Evolutionary conservation across 2,113 vertebrate genomes (phyloP), one percentile per base, ranked within the genome.

Genomic region (Macaca mulatta): DNA sequence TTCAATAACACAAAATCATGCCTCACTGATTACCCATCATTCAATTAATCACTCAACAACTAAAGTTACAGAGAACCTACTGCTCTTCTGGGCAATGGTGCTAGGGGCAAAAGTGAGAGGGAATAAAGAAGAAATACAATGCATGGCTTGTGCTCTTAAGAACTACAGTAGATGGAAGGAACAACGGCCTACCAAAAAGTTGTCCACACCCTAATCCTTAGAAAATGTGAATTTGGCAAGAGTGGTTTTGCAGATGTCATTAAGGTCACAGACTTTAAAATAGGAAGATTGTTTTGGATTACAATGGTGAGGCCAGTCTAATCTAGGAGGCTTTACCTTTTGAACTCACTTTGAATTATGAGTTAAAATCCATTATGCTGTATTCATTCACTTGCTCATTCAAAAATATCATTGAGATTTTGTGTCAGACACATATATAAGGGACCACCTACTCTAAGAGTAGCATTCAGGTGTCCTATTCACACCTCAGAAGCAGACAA

Each of bases 301-400:
- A 16, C 10, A 83, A 77, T 14, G 23, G 57, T 38, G 2, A 25
- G 50, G 1, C 3, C 14, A 92, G 70, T 72, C 25, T 69, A 96
- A 87, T 79, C 59, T 45, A 48, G 17, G 9, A 89, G 25, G 30
- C 55, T 72, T 92, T 10, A 43, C 84, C 57, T 93, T 96, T 93
- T 94, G 38, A 95, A 97, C n/a, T 93, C 64, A 61, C n/a, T 89
- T 70, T 80, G 32, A 91, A 86, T 86, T 89, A 61, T 38, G 10
- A 93, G 25, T 89, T 87, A 88, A 92, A 95, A 96, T 70, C 25
- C 27, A 87, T 89, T 83, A 48, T 61, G n/a, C 45, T 95, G 4
- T 55, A 30, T 16, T 86, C 74, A 96, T 32, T 87, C 45, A 77
- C 93, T 91, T 82, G 11, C 43, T 92, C 32, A 20, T 57, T 90